Base-by-base conservation (phyloP, 2,888 invertebrate genomes). In the Micropterix aruncella region DNA sequence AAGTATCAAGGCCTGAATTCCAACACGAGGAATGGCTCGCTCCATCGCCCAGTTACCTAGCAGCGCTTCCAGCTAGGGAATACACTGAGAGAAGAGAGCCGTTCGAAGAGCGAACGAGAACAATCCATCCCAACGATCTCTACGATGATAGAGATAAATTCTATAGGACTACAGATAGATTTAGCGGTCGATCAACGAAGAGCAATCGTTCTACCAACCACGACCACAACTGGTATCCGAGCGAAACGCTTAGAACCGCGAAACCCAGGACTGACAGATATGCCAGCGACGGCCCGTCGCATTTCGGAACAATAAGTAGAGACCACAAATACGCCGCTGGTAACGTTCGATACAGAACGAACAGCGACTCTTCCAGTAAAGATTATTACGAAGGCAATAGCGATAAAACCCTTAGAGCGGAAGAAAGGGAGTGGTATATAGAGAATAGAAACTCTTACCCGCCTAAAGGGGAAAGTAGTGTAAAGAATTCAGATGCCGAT, bases 401-500 rank as follows among this genome's bases (percentile, higher is more conserved):
- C 54, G 71, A 71, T 48, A 71, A 69, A 16, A 71, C 71, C 19
- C 65, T 71, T 18, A 56, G 71, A 53, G 71, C 70, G 1, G 71
- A 71, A 52, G 71, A 71, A 51, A 60, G 69, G 46, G 67, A 71
- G 49, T 71, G 71, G 71, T 71, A 71, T 49, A 65, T 70, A 64
- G 71, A 71, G 51, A 70, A 70, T 48, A 70, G 70, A 54, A 70
- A 61, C 50, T 42, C 42, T 15, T 41, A 47, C 7, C 27, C 27
- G 12, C 7, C 27, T 27, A 27, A 27, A 27, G 27, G 27, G 5
- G 27, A 27, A 7, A 12, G 7, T 5, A 27, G 27, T 27, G 12
- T 12, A 27, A 60, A 66, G 54, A 67, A 68, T 58, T 70, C 70
- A 58, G n/a, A n/a, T n/a, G 65, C 51, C 15, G 70, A 70, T 62